phyloP scores from a whole-genome alignment of 1,140 invertebrate genomes.

The Piezodorus guildinii region DNA sequence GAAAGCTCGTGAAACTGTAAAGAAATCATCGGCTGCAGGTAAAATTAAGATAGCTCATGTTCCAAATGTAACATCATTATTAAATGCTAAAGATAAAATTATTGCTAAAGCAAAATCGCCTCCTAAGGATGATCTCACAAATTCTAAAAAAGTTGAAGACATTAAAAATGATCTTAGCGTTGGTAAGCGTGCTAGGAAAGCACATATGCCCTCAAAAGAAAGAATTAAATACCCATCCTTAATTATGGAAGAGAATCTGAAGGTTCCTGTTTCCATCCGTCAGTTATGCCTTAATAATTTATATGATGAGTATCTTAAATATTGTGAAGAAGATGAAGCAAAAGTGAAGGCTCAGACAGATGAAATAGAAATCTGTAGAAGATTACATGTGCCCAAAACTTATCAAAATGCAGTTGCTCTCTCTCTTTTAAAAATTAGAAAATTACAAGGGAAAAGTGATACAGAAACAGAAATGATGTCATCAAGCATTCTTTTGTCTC shows the following conservation, averaged over 20 bases:
- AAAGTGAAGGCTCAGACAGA: background rate
- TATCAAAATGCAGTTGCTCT: slow-evolving; percentile 28
- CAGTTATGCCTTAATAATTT: slow-evolving; percentile 9
- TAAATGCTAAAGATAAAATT: slow-evolving; percentile 16
- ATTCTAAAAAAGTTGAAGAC: no score
- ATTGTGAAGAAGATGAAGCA: slow-evolving; percentile 1
- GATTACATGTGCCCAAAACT: slow-evolving; percentile 7
- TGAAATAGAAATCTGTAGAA: slow-evolving; percentile 16
- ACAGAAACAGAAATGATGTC: no score
- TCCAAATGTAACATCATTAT: slow-evolving; percentile 16
- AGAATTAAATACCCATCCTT: background rate
- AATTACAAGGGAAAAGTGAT: slow-evolving; percentile 38
- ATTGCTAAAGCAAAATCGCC: slow-evolving; percentile 2
- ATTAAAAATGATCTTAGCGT: no score
- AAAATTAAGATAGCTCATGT: slow-evolving; percentile 20
- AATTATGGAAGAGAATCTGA: background rate
- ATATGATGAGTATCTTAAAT: slow-evolving; percentile 12
- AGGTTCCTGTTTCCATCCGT: slow-evolving; percentile 1
- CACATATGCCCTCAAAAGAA: slow-evolving; percentile 6
- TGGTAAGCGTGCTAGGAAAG: slow-evolving; percentile 1
- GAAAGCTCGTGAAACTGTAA: slow-evolving; percentile 4
- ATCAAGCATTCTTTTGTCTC: background rate
- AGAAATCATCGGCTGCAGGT: background rate
- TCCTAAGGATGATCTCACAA: no score
- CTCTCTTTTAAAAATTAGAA: slow-evolving; percentile 47